Percentiles rank a stretch among this genome's conserved stretches.
Conservation (phyloP, 2,113 vertebrate genomes). For the Petroica traversi region DNA sequence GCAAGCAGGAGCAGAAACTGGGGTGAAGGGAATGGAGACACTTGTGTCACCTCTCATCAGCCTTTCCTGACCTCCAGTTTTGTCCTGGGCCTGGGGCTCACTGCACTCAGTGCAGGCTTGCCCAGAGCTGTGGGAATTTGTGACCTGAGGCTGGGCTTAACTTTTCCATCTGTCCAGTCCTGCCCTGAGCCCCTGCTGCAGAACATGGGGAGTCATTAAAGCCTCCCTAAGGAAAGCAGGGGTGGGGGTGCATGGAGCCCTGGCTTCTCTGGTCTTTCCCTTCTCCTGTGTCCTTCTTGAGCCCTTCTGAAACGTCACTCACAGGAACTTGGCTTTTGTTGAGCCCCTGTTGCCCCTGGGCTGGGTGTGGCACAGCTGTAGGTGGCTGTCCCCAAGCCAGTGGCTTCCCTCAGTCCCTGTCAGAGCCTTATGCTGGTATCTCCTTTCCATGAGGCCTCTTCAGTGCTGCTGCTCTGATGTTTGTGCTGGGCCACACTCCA, state of each 20-base stretch:
- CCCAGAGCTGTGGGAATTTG: neutral
- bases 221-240: neutral
- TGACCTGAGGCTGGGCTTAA: neutral
- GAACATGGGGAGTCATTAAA: neutral
- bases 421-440: neutral
- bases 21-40: neutral
- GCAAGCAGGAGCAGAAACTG: neutral
- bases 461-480: slow-evolving; percentile 36
- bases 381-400: neutral
- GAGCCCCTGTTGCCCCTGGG: neutral
- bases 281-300: neutral
- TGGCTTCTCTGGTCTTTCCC: neutral
- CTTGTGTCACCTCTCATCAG: neutral
- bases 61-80: neutral
- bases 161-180: neutral
- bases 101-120: neutral
- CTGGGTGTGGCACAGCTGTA: neutral
- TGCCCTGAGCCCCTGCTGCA: neutral
- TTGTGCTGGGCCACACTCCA: neutral
- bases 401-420: neutral
- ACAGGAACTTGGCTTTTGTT: neutral
- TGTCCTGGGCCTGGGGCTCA: neutral
- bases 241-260: neutral
- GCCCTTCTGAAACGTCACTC: neutral
- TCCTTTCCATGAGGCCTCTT: neutral